Conservation (phyloP, 2,888 invertebrate species). For the Cyrtodaria siliqua region DNA sequence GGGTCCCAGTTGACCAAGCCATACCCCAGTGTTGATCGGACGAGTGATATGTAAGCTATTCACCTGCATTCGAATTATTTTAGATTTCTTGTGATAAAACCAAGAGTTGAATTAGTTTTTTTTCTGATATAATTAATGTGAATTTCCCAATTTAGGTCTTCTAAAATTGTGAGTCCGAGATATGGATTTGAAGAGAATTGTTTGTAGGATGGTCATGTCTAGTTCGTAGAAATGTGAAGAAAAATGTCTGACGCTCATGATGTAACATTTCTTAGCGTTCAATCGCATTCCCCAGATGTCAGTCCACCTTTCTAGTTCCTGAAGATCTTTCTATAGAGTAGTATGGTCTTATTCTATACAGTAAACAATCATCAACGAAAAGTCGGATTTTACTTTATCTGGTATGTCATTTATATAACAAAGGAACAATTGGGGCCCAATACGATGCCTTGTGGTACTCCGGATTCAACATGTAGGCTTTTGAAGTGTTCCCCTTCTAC, state of each 20-base stretch:
- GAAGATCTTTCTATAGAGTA: constrained; percentile 13
- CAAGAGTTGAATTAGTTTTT: background rate
- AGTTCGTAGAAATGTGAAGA: constrained; percentile 1
- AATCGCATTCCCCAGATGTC: constrained; percentile 23
- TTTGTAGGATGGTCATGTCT: constrained; percentile 10
- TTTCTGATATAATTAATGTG: constrained; percentile 26
- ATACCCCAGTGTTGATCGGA: constrained; percentile 49
- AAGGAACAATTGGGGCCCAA: constrained; percentile 23
- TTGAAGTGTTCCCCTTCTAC: constrained; percentile 19
- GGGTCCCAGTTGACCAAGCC: constrained; percentile 48
- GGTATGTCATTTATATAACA: constrained; percentile 34
- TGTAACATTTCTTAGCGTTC: constrained; percentile 21
- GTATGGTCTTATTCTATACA: constrained; percentile 26
- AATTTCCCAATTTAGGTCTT: constrained; percentile 10
- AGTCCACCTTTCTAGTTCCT: constrained; percentile 8
- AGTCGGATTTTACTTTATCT: constrained; percentile 25
- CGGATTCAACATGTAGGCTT: constrained; percentile 13
- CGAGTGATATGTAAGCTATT: constrained; percentile 8
- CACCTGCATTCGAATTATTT: constrained; percentile 3
- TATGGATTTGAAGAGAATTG: constrained; percentile 23
- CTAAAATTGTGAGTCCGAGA: constrained; percentile 13
- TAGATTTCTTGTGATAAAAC: background rate
- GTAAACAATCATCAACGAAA: constrained; percentile 37
- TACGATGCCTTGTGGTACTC: constrained; percentile 21
- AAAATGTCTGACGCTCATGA: constrained; percentile 1